Conservation (phyloP, 2,797 vertebrate genomes). For the Sebastes ruberrimus region DNA sequence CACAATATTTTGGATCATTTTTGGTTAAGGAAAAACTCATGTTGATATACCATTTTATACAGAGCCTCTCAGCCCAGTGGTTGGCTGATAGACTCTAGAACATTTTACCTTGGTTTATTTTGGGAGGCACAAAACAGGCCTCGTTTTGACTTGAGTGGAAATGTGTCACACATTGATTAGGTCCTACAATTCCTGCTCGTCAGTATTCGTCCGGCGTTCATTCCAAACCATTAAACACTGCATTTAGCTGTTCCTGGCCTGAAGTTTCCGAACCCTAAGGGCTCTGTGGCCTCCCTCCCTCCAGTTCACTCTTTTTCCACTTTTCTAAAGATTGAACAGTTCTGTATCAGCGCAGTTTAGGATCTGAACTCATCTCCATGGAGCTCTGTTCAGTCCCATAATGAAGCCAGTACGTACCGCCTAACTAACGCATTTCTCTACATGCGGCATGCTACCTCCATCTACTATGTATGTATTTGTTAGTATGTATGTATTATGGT, state of each 20-base stretch:
- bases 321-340: conserved; percentile 27
- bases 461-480: neutral
- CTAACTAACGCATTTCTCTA: neutral
- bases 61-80: neutral
- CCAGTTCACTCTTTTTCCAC: conserved; percentile 39
- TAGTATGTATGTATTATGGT: neutral
- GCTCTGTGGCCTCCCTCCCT: conserved; percentile 24
- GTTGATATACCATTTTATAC: neutral
- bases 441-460: neutral
- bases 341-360: conserved; percentile 11
- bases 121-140: conserved; percentile 9
- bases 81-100: neutral
- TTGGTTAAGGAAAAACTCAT: neutral
- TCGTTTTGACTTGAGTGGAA: conserved; percentile 32
- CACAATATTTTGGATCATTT: neutral
- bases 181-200: conserved; percentile 44
- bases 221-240: conserved; percentile 74
- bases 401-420: neutral
- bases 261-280: conserved; percentile 61
- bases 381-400: neutral
- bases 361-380: neutral
- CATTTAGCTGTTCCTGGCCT: conserved; percentile 50
- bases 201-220: conserved; percentile 60
- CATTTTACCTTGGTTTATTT: neutral
- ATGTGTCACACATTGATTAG: conserved; percentile 53